A percentile compares a stretch with the other conserved stretches of the same genome.
phyloP scores from a whole-genome alignment of 1,140 invertebrate species.

The Drosophila lacertosa region DNA sequence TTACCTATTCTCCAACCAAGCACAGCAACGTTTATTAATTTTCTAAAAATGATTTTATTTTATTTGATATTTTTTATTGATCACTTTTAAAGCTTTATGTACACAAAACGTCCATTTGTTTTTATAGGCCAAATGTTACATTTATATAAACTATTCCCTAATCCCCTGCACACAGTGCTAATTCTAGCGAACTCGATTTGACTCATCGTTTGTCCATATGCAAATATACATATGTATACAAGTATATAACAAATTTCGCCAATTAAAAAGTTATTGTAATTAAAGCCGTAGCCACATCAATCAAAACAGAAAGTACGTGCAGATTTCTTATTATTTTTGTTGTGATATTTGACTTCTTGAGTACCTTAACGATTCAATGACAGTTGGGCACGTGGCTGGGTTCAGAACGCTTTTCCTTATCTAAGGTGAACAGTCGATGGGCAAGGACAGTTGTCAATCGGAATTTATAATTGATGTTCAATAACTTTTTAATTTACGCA shows the following conservation, averaged over 20 bases:
- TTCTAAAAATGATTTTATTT: not conserved
- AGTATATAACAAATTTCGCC: conserved; percentile 4
- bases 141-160: not conserved
- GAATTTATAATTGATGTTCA: conserved; percentile 76
- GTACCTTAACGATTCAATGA: conserved; percentile 39
- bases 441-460: conserved; percentile 67
- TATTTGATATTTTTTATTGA: not conserved
- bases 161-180: conserved; percentile 3
- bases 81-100: not conserved
- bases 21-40: not conserved
- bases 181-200: conserved; percentile 12
- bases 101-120: not conserved
- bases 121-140: not conserved
- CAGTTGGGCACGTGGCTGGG: conserved; percentile 47
- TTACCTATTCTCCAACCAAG: not conserved
- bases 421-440: conserved; percentile 60
- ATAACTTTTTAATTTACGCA: conserved; percentile 66
- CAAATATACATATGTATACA: conserved; percentile 14
- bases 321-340: conserved; percentile 28
- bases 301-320: conserved; percentile 44
- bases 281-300: conserved; percentile 40
- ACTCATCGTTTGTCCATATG: conserved; percentile 20
- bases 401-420: conserved; percentile 45
- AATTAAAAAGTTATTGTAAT: not conserved
- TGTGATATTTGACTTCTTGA: conserved; percentile 45